phyloP scores from a whole-genome alignment of 2,113 vertebrate species.

The Megaceryle maxima region DNA sequence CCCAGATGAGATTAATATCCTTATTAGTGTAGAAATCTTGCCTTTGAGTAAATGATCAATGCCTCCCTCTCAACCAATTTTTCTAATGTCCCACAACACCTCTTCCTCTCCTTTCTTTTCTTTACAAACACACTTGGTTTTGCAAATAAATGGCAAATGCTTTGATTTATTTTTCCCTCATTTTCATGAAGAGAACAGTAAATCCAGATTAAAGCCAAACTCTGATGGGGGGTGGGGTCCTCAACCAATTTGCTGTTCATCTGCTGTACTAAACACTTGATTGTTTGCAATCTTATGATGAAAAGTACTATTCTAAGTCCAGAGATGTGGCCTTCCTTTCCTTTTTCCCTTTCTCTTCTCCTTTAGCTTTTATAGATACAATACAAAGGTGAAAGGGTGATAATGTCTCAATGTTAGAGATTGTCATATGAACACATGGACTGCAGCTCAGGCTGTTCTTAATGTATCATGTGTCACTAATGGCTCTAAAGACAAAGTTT shows the following conservation, averaged over 20 bases:
- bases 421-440: accelerated
- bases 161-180: too few species aligned
- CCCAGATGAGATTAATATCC: background rate
- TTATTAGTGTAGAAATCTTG: background rate
- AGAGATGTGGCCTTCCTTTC: background rate
- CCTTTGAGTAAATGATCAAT: background rate
- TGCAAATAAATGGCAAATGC: background rate
- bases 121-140: background rate
- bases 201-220: background rate
- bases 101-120: background rate
- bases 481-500: background rate
- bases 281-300: accelerated
- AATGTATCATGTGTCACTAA: background rate
- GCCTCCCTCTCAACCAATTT: background rate
- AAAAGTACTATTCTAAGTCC: background rate
- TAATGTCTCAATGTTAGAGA: background rate
- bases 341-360: background rate
- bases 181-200: background rate
- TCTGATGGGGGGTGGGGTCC: background rate
- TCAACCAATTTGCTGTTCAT: background rate
- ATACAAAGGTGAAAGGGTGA: background rate
- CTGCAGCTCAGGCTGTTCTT: background rate
- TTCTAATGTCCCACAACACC: background rate
- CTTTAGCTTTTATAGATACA: background rate
- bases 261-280: background rate